A percentile compares a stretch with the other conserved stretches of the same genome.
These are phyloP conservation scores for Schlechtendalia chinensis DNA, from an alignment of 1,140 invertebrate species.

Conservation along the genomic window DNA sequence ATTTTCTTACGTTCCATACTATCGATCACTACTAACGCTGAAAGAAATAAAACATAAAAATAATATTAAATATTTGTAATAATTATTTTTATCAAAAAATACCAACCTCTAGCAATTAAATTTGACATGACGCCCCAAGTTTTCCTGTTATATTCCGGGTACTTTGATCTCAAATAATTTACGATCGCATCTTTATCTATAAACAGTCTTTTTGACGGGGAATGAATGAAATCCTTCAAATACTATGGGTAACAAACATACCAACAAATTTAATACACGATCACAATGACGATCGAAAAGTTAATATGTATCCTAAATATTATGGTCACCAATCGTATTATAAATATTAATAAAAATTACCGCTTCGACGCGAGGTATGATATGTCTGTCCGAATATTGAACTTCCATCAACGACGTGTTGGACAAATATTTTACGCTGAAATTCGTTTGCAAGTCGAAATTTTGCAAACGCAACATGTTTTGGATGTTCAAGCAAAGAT, in stretches of 20 bases:
- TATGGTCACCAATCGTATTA: no score
- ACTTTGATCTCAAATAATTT: background rate
- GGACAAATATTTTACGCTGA: slow-evolving; percentile 17
- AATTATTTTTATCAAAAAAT: no score
- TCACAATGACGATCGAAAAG: background rate
- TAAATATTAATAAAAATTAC: no score
- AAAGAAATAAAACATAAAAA: background rate
- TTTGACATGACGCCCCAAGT: slow-evolving; percentile 28
- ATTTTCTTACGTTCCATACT: background rate
- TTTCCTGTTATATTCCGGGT: slow-evolving; percentile 36
- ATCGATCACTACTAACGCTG: slow-evolving; percentile 3
- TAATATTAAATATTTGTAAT: background rate
- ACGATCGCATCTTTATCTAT: slow-evolving; percentile 18
- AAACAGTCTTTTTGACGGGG: background rate
- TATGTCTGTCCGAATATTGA: background rate
- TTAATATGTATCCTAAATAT: no score
- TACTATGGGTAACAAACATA: background rate
- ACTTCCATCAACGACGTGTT: background rate
- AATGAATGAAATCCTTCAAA: slow-evolving; percentile 5
- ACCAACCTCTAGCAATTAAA: slow-evolving; percentile 36
- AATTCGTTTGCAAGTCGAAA: slow-evolving; percentile 24
- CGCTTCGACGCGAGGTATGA: background rate
- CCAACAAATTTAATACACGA: no score
- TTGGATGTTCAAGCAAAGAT: background rate
- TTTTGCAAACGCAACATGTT: slow-evolving; percentile 17